Conservation (phyloP, 2,113 vertebrate genomes). For the Donacobius atricapilla region DNA sequence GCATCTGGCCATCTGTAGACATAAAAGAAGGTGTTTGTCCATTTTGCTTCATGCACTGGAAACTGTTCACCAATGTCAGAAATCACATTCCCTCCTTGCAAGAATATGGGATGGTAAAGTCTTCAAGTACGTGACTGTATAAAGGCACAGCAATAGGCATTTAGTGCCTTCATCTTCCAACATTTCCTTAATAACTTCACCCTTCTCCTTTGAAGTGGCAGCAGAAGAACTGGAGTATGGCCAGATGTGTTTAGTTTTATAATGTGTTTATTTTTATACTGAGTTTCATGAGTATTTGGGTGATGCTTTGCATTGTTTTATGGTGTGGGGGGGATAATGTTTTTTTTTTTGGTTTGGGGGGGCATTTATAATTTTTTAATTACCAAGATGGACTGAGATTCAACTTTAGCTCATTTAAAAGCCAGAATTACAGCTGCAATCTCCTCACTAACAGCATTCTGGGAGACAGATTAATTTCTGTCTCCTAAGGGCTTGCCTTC, state of each 20-base stretch:
- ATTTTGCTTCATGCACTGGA: neutral
- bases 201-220: neutral
- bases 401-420: neutral
- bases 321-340: fast-evolving
- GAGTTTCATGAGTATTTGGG: neutral
- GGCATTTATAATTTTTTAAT: neutral
- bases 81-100: neutral
- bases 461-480: neutral
- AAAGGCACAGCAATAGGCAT: neutral
- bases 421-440: neutral
- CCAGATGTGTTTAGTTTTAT: neutral
- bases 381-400: neutral
- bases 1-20: conserved; percentile 7
- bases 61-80: neutral
- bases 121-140: neutral
- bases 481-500: neutral
- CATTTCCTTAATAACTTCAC: neutral
- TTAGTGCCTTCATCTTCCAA: neutral
- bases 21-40: conserved; percentile 13
- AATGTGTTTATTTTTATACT: neutral
- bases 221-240: neutral
- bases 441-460: neutral
- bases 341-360: neutral
- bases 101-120: neutral
- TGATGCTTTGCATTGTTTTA: neutral